Evolutionary conservation across 2,113 vertebrate genomes (phyloP).

Genomic region (Plecturocebus donacophilus): DNA sequence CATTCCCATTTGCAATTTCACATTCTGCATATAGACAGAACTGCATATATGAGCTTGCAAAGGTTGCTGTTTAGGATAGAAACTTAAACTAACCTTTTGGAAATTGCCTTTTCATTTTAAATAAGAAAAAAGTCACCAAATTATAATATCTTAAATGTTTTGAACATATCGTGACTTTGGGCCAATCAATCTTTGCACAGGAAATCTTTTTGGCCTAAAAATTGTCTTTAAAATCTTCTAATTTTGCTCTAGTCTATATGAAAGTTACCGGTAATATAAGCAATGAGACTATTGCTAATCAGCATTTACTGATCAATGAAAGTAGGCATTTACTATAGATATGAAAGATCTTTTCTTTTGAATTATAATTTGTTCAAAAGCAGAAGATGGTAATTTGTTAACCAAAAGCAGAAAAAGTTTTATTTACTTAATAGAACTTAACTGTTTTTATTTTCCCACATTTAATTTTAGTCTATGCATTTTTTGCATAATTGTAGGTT

Average conservation of each 20-base stretch:
- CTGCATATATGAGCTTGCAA: constrained; percentile 57
- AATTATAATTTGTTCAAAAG: not conserved
- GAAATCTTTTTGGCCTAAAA: not conserved
- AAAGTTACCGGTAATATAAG: not conserved
- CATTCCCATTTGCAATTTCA: constrained; percentile 63
- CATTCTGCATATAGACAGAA: constrained; percentile 67
- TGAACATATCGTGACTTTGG: constrained; percentile 21
- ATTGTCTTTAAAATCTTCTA: not conserved
- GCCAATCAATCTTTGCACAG: constrained; percentile 20
- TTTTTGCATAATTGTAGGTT: not conserved
- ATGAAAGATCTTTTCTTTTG: not conserved
- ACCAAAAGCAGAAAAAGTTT: not conserved
- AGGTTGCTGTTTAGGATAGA: not conserved
- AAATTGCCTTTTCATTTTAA: constrained; percentile 57
- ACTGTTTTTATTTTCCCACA: constrained; percentile 12
- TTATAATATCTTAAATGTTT: constrained; percentile 12
- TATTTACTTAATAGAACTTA: not conserved
- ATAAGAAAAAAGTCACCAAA: constrained; percentile 3
- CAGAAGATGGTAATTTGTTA: not conserved
- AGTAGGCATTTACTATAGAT: not conserved
- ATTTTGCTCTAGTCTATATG: not conserved
- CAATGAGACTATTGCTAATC: not conserved
- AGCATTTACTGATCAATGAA: not conserved
- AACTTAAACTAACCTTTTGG: constrained; percentile 52
- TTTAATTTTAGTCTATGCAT: not conserved